A percentile compares a stretch with the other conserved stretches of the same genome.
phyloP scores from a whole-genome alignment of 2,797 vertebrate genomes.

The Cirrhinus mrigala region DNA sequence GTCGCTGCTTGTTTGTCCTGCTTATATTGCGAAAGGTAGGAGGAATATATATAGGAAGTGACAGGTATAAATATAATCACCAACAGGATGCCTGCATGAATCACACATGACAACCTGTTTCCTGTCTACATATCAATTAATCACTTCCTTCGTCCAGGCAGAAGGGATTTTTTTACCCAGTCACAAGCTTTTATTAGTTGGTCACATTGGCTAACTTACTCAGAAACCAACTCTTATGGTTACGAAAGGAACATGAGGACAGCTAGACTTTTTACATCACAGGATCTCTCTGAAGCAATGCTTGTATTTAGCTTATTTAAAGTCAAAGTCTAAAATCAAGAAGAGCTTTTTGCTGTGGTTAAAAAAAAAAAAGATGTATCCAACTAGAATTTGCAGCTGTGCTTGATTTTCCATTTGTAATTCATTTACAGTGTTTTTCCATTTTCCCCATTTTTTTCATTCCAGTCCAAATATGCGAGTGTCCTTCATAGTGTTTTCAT shows the following conservation, averaged over 20 bases:
- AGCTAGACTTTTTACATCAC: conserved; percentile 32
- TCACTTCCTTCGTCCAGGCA: conserved; percentile 65
- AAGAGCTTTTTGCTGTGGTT: not conserved
- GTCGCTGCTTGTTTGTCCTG: conserved; percentile 13
- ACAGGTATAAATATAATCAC: conserved; percentile 66
- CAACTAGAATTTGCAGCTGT: not conserved
- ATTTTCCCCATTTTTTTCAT: conserved; percentile 59
- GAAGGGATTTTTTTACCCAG: conserved; percentile 53
- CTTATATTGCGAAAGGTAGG: conserved; percentile 38
- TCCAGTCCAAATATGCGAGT: conserved; percentile 89
- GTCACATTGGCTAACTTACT: conserved; percentile 46
- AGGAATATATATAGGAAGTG: conserved; percentile 48
- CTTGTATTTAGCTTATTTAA: not conserved
- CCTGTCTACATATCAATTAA: conserved; percentile 65
- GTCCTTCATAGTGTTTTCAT: conserved; percentile 94
- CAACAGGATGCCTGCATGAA: conserved; percentile 64
- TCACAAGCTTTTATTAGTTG: conserved; percentile 68
- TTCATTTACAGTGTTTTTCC: not conserved
- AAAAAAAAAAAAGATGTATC: not conserved
- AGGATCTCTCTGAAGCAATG: not conserved
- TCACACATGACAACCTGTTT: conserved; percentile 70
- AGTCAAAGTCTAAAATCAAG: not conserved
- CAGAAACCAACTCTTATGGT: conserved; percentile 41
- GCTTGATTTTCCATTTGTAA: conserved; percentile 1
- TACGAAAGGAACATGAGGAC: conserved; percentile 16